Evolutionary conservation across 2,113 vertebrate genomes (phyloP), one percentile per base, ranked within the genome.

Genomic region (Periophthalmodon schlosseri): DNA sequence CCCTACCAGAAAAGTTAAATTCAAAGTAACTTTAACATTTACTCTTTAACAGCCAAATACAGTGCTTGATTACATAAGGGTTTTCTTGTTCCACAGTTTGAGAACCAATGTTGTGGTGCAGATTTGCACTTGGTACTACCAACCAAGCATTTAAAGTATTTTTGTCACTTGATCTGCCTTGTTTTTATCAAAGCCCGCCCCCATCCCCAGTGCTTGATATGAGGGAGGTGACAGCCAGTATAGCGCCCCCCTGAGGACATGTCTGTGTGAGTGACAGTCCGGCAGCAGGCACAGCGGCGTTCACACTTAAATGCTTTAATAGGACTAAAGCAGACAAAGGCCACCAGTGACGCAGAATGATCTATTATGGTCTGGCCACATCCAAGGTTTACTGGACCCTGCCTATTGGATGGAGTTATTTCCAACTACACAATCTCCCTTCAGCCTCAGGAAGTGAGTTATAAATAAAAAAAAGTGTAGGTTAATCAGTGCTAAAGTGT

Each of bases 251-350:
- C 2, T 23, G 87, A 93, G 93, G 91, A 91, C 87, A 77, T 87
- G 89, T 84, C 78, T 54, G 21, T 60, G 10, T 57, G 72, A 92
- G 91, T 90, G 89, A 79, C 89, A 88, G 86, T 91, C 83, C 89
- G 60, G 77, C 82, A 64, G 77, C 82, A 92, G 90, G 90, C 88
- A 92, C 77, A 75, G 88, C 93, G 90, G 90, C 92, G 90, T 93
- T 92, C 90, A 90, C 91, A 90, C 89, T 89, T 94, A 93, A 94
- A 94, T 89, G 89, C 92, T 93, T 94, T 94, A 94, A 93, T 93
- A 92, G 86, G 87, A 90, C 84, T 94, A 92, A 94, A 93, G 91
- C 87, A 91, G 86, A 87, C 90, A 93, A 92, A 91, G 89, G 87
- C 92, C 87, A 81, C 76, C 84, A 79, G 76, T 94, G 94, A 95